Conservation (phyloP, 2,888 invertebrate species). For the Drosophila antonietae region DNA sequence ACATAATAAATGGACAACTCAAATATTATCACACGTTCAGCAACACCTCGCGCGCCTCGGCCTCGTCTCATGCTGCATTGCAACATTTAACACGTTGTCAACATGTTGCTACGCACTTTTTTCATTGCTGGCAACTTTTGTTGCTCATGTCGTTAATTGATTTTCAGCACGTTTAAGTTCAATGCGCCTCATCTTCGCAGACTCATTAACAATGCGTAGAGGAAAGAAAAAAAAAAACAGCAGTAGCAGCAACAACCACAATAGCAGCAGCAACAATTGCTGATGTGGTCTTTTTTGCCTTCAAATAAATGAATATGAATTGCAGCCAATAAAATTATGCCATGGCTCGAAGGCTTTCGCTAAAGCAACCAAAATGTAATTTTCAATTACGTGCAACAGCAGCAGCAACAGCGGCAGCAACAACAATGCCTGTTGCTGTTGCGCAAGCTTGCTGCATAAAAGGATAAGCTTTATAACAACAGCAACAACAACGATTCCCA, state of each 20-base stretch:
- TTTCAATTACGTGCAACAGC: slow-evolving; percentile 69
- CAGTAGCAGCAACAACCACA: neutral
- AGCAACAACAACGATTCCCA: slow-evolving; percentile 57
- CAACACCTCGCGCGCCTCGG: neutral
- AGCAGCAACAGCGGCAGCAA: slow-evolving; percentile 15
- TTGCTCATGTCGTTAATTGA: slow-evolving; percentile 25
- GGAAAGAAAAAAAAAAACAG: neutral
- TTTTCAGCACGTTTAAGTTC: slow-evolving; percentile 48
- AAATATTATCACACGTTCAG: neutral
- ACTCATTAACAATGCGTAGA: slow-evolving; percentile 25
- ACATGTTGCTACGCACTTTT: slow-evolving; percentile 38
- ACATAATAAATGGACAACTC: slow-evolving; percentile 11
- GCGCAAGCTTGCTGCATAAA: slow-evolving; percentile 76
- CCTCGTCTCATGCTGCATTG: neutral
- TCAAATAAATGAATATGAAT: slow-evolving; percentile 74
- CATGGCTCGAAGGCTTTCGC: slow-evolving; percentile 59
- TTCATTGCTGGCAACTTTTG: slow-evolving; percentile 23
- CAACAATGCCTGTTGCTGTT: slow-evolving; percentile 56
- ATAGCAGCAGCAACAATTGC: neutral
- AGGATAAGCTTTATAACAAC: slow-evolving; percentile 71
- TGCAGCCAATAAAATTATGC: slow-evolving; percentile 69
- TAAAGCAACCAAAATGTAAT: slow-evolving; percentile 61
- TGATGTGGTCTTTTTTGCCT: slow-evolving; percentile 44
- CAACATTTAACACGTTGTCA: slow-evolving; percentile 22
- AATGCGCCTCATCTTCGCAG: slow-evolving; percentile 51